Conservation (phyloP, 2,888 invertebrate genomes). For the Drosophila austrosaltans region DNA sequence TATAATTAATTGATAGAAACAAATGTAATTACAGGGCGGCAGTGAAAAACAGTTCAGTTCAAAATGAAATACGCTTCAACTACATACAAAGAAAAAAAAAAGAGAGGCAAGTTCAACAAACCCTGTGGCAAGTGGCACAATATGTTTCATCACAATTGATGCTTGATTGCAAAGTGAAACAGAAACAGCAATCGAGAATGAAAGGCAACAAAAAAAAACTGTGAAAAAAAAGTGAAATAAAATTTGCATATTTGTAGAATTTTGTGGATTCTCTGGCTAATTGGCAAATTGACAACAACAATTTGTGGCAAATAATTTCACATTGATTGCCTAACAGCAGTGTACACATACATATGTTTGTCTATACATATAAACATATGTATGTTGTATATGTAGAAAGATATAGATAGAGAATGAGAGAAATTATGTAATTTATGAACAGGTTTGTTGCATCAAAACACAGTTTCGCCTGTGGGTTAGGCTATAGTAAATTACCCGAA, state of each 20-base stretch:
- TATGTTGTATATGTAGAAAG: neutral
- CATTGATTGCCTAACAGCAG: conserved; percentile 39
- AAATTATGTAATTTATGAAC: conserved; percentile 49
- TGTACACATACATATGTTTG: conserved; percentile 1
- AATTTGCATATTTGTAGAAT: conserved; percentile 45
- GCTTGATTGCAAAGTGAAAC: conserved; percentile 15
- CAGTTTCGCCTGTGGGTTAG: conserved; percentile 50
- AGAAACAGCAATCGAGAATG: conserved; percentile 34
- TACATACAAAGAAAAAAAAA: conserved; percentile 12
- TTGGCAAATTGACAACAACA: conserved; percentile 41
- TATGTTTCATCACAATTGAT: conserved; percentile 11
- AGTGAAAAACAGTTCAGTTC: neutral
- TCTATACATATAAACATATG: conserved; percentile 8
- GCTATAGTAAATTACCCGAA: conserved; percentile 63
- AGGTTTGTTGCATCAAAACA: conserved; percentile 15
- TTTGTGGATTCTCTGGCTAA: conserved; percentile 16
- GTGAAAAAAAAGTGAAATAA: conserved; percentile 27
- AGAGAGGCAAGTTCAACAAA: conserved; percentile 12
- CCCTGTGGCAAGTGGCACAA: conserved; percentile 15
- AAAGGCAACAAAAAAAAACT: conserved; percentile 31
- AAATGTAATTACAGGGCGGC: conserved; percentile 8
- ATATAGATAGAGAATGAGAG: conserved; percentile 7
- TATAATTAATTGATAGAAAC: conserved; percentile 10
- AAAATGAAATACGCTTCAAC: conserved; percentile 15
- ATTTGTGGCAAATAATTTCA: conserved; percentile 58